Evolutionary conservation across 1,140 invertebrate genomes (phyloP), one percentile per base, ranked within the genome.

Genomic region (Drosophila paulistorum): DNA sequence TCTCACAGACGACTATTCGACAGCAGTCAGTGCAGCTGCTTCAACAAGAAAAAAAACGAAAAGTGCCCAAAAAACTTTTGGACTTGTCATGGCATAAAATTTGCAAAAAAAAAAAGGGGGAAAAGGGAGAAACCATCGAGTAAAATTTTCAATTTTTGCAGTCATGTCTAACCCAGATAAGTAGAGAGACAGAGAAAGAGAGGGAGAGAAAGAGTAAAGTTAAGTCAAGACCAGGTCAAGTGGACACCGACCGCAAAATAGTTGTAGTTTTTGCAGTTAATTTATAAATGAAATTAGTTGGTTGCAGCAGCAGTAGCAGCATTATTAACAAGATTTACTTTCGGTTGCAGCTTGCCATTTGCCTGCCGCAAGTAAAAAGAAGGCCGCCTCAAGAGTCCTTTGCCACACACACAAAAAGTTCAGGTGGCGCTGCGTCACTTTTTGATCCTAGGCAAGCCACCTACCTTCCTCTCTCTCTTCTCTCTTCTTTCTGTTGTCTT

Each of bases 261-360:
- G 45, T 51, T 51, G 20, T 51, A 51, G 17, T 39, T 39, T 63
- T 63, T 68, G 45, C 26, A 67, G 75, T 74, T 74, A 74, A 77
- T 71, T 69, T 64, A 77, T 74, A 71, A 77, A 70, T 62, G 58
- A 67, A 77, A 71, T 70, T 77, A 59, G 62, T 58, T 71, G 51
- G 14, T 51, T 51, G 45, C 17, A 48, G 14, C 45, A 48, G 59
- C 59, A 66, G 71, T 51, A 66, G 75, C 59, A 39, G 69, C 48
- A 72, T 60, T 72, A 58, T 57, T 63, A 76, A 69, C 61, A 65
- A 54, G 65, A 71, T 58, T 74, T 74, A 74, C 71, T 63, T 74
- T 59, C 45, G 45, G 61, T 65, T 70, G n/a, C 30, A 9, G 59
- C 7, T 20, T 58, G 51, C 60, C 33, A 64, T 55, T 70, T 65